Base-by-base conservation (phyloP, 2,113 vertebrate species). In the Aramus guarauna region DNA sequence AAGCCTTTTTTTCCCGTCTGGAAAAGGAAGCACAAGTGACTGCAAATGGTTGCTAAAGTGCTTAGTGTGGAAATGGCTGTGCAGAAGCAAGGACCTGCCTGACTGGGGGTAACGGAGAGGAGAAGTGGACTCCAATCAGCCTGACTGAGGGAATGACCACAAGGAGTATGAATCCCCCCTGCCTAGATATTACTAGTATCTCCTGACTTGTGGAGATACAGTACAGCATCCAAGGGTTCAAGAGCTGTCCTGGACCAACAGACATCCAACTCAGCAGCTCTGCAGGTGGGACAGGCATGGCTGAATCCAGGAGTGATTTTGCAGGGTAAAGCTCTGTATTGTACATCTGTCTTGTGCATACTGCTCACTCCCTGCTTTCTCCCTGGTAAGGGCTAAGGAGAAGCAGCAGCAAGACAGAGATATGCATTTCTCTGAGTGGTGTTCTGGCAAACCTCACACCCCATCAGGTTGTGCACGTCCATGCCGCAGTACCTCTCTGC, bases 401-500 rank as follows among this genome's bases (percentile, higher is more conserved):
- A 60, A 60, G 45, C 45, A 77, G 53, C 32, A 36, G 63, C 26
- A 32, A 83, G 30, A 53, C 19, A 29, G 8, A 43, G 24, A 52
- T 9, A 32, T 27, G 26, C 11, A 4, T 41, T 43, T 43, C 68
- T 50, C 29, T n/a, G n/a, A 30, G n/a, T 30, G 12, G 20, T 29
- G n/a, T 76, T 86, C 24, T 68, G 36, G 43, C 20, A 77, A 62
- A 52, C 24, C 34, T 56, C 50, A 50, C 30, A 30, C 30, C 16
- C 39, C 24, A 7, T 9, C 14, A 34, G 50, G 13, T 14, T 27
- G 29, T 15, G n/a, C 20, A 24, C 7, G 30, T 41, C 53, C 30
- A 23, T 9, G n/a, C n/a, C 1, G 1, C 1, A 1, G 62, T 58
- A 24, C 43, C 30, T n/a, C 32, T 59, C 62, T 41, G 24, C 30